Evolutionary conservation across 1,140 invertebrate species (phyloP).

Genomic region (Drosophila obscura): DNA sequence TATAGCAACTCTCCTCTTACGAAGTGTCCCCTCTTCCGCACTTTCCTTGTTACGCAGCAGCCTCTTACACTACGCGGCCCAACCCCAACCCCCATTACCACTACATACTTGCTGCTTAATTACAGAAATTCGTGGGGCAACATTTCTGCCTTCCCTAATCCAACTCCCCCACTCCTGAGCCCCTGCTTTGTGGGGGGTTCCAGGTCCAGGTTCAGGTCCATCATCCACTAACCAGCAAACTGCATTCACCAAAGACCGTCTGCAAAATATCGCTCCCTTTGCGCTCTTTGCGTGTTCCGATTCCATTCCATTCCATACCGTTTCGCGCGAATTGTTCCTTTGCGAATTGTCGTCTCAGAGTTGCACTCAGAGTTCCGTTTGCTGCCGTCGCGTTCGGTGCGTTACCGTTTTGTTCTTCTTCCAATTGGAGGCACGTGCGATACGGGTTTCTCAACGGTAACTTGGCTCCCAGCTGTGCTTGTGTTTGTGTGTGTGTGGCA

Average conservation of each 20-base stretch:
- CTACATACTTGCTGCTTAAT: slow-evolving; percentile 59
- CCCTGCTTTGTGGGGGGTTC: background rate
- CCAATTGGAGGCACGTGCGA: slow-evolving; percentile 54
- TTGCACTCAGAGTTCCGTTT: slow-evolving; percentile 73
- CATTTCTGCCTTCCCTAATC: slow-evolving; percentile 17
- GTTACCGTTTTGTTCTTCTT: slow-evolving; percentile 28
- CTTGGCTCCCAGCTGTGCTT: slow-evolving; percentile 4
- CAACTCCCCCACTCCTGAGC: background rate
- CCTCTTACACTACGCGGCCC: too few relatives aligned
- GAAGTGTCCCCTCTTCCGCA: slow-evolving; percentile 1
- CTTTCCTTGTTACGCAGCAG: too few relatives aligned
- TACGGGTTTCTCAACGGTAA: slow-evolving; percentile 20
- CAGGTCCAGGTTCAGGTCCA: too few relatives aligned
- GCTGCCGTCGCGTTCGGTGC: slow-evolving; percentile 73
- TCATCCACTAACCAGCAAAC: slow-evolving; percentile 11
- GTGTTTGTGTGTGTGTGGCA: slow-evolving; percentile 6
- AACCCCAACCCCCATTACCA: slow-evolving; percentile 1
- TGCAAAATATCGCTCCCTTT: slow-evolving; percentile 12
- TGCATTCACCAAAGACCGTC: slow-evolving; percentile 35
- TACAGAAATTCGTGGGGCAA: slow-evolving; percentile 48
- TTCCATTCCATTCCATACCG: slow-evolving; percentile 48
- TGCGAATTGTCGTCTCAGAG: slow-evolving; percentile 27
- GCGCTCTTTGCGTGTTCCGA: slow-evolving; percentile 29
- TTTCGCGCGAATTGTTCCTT: slow-evolving; percentile 54
- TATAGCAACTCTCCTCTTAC: slow-evolving; percentile 2